Percentiles rank a stretch among this genome's conserved stretches.
Conservation (phyloP, 2,113 vertebrate genomes). For the Nesoenas mayeri region DNA sequence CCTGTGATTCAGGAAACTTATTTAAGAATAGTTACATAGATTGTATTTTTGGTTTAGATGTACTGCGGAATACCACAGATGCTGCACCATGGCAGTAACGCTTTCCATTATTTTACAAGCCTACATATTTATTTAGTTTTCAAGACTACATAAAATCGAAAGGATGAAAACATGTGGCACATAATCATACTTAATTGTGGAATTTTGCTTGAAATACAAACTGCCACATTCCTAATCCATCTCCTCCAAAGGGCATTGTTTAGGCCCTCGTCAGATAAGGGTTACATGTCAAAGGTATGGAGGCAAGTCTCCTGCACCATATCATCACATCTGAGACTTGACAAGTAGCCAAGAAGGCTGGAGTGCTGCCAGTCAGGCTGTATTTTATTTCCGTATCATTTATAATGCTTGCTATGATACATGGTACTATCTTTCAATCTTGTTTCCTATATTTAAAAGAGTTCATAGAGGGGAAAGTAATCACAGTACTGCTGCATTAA, state of each 20-base stretch:
- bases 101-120: background rate
- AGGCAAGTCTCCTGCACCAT: background rate
- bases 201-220: conserved; percentile 26
- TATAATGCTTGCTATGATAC: background rate
- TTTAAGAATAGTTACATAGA: background rate
- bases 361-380: background rate
- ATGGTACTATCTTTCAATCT: background rate
- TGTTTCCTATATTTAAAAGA: background rate
- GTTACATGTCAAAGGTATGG: background rate
- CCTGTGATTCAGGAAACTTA: background rate
- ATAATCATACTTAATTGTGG: conserved; percentile 7
- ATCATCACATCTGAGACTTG: background rate
- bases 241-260: background rate
- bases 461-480: background rate
- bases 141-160: background rate
- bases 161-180: background rate
- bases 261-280: background rate
- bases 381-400: background rate
- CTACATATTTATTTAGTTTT: background rate
- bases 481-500: background rate
- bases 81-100: background rate
- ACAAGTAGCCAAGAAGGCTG: background rate
- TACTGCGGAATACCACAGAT: background rate
- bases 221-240: background rate
- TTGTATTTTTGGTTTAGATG: background rate